Evolutionary conservation across 2,888 invertebrate species (phyloP).

Genomic region (Ophion ellenae): DNA sequence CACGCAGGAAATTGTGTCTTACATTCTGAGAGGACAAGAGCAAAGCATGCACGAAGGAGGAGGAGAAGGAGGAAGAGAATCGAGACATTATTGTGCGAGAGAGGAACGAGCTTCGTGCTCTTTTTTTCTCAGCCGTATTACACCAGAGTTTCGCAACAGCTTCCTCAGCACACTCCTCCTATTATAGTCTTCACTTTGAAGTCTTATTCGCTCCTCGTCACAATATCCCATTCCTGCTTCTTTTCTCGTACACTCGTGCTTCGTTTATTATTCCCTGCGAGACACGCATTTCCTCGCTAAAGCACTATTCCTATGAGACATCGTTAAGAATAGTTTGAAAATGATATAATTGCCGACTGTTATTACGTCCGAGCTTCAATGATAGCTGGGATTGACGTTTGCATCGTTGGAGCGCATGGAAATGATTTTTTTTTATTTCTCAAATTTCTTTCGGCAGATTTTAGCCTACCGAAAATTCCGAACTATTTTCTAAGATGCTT

Average conservation of each 20-base stretch:
- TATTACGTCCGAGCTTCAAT: too few species aligned
- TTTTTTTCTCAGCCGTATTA: conserved; percentile 26
- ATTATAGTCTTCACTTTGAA: conserved; percentile 35
- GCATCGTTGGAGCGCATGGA: too few species aligned
- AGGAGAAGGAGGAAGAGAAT: background rate
- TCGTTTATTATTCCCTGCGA: conserved; percentile 1
- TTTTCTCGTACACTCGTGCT: background rate
- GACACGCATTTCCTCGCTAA: background rate
- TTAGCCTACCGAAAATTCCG: too few species aligned
- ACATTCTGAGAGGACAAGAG: conserved; percentile 32
- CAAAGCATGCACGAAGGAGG: conserved; percentile 4
- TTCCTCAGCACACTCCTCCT: background rate
- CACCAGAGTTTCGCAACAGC: conserved; percentile 29
- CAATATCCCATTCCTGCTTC: background rate
- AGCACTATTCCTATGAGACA: background rate
- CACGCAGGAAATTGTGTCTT: conserved; percentile 40
- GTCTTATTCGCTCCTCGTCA: conserved; percentile 1
- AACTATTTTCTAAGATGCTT: too few species aligned
- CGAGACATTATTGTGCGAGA: conserved; percentile 18
- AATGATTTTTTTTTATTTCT: too few species aligned
- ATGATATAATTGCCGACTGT: too few species aligned
- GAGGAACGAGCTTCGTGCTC: conserved; percentile 19
- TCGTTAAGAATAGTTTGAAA: too few species aligned
- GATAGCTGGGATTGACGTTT: too few species aligned
- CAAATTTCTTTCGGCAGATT: too few species aligned